Evolutionary conservation across 2,888 invertebrate species (phyloP).

Genomic region (Heteromurus nitidus): DNA sequence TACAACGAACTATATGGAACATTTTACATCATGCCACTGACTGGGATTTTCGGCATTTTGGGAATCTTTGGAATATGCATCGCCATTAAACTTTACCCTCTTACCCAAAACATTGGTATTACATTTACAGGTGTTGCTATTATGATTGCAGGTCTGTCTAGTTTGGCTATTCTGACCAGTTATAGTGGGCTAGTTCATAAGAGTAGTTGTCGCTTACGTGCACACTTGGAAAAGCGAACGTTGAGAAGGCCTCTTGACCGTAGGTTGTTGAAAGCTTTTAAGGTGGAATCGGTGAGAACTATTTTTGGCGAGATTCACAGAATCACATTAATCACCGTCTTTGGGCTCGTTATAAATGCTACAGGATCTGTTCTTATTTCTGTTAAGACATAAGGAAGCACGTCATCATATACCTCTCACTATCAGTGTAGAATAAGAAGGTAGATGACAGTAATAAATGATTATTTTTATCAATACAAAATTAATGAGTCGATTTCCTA

Average conservation of each 20-base stretch:
- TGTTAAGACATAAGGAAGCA: too few relatives aligned
- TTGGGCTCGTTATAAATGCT: slow-evolving; percentile 11
- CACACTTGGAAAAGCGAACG: background rate
- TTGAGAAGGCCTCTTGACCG: background rate
- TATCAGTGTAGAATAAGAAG: too few relatives aligned
- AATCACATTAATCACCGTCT: slow-evolving; percentile 15
- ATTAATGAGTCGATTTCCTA: too few relatives aligned
- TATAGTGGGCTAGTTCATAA: background rate
- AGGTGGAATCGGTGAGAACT: slow-evolving; percentile 18
- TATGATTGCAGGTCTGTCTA: background rate
- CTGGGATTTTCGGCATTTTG: background rate
- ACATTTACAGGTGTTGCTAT: background rate
- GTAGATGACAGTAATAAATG: too few relatives aligned
- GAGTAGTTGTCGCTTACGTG: background rate
- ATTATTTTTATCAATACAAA: too few relatives aligned
- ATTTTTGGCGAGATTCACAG: slow-evolving; percentile 10
- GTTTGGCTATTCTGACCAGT: background rate
- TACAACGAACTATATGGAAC: slow-evolving; percentile 9
- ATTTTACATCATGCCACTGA: slow-evolving; percentile 12
- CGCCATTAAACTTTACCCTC: background rate
- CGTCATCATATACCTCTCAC: too few relatives aligned
- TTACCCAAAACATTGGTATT: background rate
- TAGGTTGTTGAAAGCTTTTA: background rate
- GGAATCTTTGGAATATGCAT: slow-evolving; percentile 2
- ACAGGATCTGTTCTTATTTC: slow-evolving; percentile 21